Conservation (phyloP, 2,888 invertebrate genomes). For the Caenorhabditis macrosperma region DNA sequence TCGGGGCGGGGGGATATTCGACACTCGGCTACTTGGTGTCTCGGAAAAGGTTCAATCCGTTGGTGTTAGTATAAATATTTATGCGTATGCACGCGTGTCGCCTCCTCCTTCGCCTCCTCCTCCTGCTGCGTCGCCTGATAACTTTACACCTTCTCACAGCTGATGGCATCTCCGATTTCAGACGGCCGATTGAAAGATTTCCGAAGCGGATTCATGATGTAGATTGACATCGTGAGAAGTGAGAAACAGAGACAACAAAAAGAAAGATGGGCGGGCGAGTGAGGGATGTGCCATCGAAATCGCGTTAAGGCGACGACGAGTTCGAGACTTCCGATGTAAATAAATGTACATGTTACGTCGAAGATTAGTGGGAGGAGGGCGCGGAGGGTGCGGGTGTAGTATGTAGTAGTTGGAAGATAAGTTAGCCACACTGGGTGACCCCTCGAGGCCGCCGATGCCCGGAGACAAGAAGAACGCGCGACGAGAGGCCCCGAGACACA, state of each 20-base stretch:
- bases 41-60: conserved; percentile 4
- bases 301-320: conserved; percentile 1
- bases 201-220: neutral
- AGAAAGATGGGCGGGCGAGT: neutral
- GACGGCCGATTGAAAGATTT: too few species aligned
- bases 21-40: neutral
- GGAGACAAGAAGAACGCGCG: conserved; percentile 18
- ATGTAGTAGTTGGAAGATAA: conserved; percentile 38
- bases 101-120: neutral
- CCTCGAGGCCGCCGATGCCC: conserved; percentile 21
- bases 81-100: conserved; percentile 29
- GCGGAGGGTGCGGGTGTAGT: conserved; percentile 19
- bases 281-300: neutral
- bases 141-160: conserved; percentile 31
- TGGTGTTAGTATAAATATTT: conserved; percentile 41
- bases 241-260: neutral
- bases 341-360: neutral
- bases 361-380: conserved; percentile 13
- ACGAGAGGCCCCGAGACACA: conserved; percentile 29
- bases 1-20: neutral
- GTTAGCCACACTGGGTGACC: conserved; percentile 54
- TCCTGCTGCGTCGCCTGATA: conserved; percentile 16
- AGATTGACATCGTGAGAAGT: neutral
- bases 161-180: conserved; percentile 42
- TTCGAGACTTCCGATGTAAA: conserved; percentile 12